Conservation (phyloP, 2,797 vertebrate species). For the Brachymystax lenok region DNA sequence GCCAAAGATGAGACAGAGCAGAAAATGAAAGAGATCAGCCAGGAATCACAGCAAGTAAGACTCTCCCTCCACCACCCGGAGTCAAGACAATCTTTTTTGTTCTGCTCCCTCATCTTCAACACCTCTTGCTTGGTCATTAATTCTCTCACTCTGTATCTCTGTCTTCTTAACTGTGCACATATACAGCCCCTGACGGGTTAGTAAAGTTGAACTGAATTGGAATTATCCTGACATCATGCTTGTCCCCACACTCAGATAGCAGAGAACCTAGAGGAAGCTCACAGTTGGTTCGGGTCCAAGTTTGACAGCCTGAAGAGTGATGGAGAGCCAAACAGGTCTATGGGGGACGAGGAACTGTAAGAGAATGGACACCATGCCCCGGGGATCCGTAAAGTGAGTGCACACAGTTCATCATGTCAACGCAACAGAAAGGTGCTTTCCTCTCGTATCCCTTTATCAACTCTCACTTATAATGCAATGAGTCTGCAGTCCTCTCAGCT, state of each 20-base stretch:
- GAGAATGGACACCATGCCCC: slow-evolving; percentile 5
- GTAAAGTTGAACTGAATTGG: too few species aligned
- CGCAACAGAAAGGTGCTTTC: neutral
- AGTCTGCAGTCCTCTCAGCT: neutral
- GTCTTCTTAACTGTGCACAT: too few species aligned
- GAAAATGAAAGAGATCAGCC: slow-evolving; percentile 66
- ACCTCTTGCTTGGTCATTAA: neutral
- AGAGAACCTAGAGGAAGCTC: slow-evolving; percentile 67
- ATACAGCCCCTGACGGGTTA: too few species aligned
- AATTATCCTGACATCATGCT: too few species aligned
- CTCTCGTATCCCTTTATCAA: neutral
- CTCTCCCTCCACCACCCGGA: too few species aligned
- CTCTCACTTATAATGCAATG: neutral
- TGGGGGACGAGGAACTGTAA: neutral
- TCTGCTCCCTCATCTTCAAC: neutral
- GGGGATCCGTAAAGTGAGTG: neutral
- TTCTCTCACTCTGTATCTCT: too few species aligned
- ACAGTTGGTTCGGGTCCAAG: slow-evolving; percentile 63
- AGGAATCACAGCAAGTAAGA: slow-evolving; percentile 70
- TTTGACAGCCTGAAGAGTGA: slow-evolving; percentile 65
- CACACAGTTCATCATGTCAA: neutral
- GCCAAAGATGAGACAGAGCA: slow-evolving; percentile 61
- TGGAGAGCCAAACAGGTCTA: slow-evolving; percentile 14
- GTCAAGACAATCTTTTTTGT: neutral
- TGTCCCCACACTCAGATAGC: slow-evolving; percentile 53